phyloP scores from a whole-genome alignment of 2,888 invertebrate genomes.

The Aleiodes testaceus region DNA sequence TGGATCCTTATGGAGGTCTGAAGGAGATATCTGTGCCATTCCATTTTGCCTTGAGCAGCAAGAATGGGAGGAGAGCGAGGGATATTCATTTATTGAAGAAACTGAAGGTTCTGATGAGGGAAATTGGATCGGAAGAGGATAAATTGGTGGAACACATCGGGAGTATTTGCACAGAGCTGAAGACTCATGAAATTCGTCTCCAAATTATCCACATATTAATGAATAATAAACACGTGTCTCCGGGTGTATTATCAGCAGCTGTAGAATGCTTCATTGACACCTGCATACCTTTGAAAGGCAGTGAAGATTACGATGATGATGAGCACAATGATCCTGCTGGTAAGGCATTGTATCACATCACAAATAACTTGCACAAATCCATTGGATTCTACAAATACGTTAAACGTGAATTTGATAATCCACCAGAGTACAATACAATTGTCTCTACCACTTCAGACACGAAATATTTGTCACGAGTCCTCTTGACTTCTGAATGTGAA shows the following conservation, averaged over 20 bases:
- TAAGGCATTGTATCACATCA: constrained; percentile 60
- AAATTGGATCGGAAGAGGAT: constrained; percentile 74
- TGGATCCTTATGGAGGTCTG: constrained; percentile 88
- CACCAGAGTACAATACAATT: constrained; percentile 63
- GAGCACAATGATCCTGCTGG: constrained; percentile 60
- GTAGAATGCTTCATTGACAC: constrained; percentile 71
- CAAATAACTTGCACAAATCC: constrained; percentile 59
- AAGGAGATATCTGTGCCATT: constrained; percentile 92
- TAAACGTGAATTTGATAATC: constrained; percentile 59
- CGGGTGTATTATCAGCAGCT: constrained; percentile 77
- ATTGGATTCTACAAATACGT: constrained; percentile 66
- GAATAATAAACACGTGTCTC: constrained; percentile 78
- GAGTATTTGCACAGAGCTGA: constrained; percentile 78
- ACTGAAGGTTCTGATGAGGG: constrained; percentile 80
- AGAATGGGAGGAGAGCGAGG: constrained; percentile 88
- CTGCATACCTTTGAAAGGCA: constrained; percentile 60
- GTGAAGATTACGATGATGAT: constrained; percentile 55
- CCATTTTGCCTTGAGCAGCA: constrained; percentile 90
- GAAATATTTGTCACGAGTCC: constrained; percentile 56
- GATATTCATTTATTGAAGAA: constrained; percentile 91
- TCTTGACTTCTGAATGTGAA: constrained; percentile 70
- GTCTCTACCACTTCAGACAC: constrained; percentile 56
- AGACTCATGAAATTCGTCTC: constrained; percentile 82
- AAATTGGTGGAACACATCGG: constrained; percentile 75
- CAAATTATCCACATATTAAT: constrained; percentile 83